Conservation (phyloP, 2,888 invertebrate species). For the Mayetiola destructor region DNA sequence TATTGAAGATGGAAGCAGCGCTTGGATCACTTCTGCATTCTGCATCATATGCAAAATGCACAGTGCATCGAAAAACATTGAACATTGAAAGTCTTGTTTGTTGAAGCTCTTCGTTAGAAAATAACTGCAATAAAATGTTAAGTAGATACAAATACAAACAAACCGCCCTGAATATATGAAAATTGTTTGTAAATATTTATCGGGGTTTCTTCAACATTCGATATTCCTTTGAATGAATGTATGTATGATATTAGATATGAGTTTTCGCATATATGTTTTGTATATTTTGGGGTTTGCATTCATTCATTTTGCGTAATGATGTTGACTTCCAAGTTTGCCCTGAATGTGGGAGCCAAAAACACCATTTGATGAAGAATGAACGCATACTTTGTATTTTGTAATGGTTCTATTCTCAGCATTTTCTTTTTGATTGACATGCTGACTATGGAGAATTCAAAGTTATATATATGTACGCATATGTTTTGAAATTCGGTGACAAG, state of each 20-base stretch:
- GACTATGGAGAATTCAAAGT: slow-evolving; percentile 1
- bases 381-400: neutral
- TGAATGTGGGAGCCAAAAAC: too few relatives aligned
- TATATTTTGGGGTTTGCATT: neutral
- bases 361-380: neutral
- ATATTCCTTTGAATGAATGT: too few relatives aligned
- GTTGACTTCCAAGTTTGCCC: neutral
- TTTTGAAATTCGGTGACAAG: too few relatives aligned
- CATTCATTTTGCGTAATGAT: neutral
- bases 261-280: too few relatives aligned
- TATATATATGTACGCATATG: too few relatives aligned
- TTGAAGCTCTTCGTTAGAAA: neutral
- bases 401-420: neutral
- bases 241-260: too few relatives aligned
- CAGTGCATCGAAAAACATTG: too few relatives aligned
- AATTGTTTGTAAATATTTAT: slow-evolving; percentile 6
- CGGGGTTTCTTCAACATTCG: too few relatives aligned
- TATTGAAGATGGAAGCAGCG: too few relatives aligned
- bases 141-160: slow-evolving; percentile 1
- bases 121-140: slow-evolving; percentile 2
- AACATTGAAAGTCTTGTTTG: neutral
- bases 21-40: too few relatives aligned
- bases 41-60: too few relatives aligned
- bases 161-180: slow-evolving; percentile 5
- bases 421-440: slow-evolving; percentile 1